Base-by-base conservation (phyloP, 2,113 vertebrate species). In the Picathartes gymnocephalus region DNA sequence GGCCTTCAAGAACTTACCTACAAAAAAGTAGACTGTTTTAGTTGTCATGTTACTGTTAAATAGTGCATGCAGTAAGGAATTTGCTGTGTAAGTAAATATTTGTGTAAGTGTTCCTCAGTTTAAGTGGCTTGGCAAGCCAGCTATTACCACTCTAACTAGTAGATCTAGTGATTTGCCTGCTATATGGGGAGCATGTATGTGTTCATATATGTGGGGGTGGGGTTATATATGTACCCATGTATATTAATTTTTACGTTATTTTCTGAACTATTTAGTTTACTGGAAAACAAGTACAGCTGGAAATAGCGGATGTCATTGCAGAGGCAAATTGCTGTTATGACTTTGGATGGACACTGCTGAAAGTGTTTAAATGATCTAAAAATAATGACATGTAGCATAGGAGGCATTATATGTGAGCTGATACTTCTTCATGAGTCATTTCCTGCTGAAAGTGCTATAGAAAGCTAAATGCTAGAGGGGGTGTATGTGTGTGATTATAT, bases 381-480 rank as follows among this genome's bases (percentile, higher is more conserved):
- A 96, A 80, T 93, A 90, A 62, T 47, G 20, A 22, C 18, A 35
- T 33, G 44, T 76, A 85, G 19, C 56, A 12, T 60, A 77, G 64
- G 85, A 78, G 88, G 56, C 18, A 2, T 45, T 73, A 20, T 88
- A 84, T 47, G 44, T 60, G 60, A 54, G 27, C 81, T 86, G 82
- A 73, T 88, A 35, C 11, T 77, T 56, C 79, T 77, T 66, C 22
- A 24, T 95, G 92, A 95, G 88, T 97, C 85, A 95, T 79, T 96
- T 96, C 76, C 92, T 96, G 79, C 76, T 56, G 81, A 54, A 93
- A 91, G 81, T 61, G 66, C 86, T 94, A 31, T 22, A 35, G 81
- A 91, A 44, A 95, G 51, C 64, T 78, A 48, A 47, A 51, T 92
- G 79, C 82, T 83, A 31, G 56, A 86, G 76, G 76, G 81, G 54